These are phyloP conservation scores for Rhopalosiphum padi DNA, from an alignment of 1,140 invertebrate species.

Conservation along the genomic window DNA sequence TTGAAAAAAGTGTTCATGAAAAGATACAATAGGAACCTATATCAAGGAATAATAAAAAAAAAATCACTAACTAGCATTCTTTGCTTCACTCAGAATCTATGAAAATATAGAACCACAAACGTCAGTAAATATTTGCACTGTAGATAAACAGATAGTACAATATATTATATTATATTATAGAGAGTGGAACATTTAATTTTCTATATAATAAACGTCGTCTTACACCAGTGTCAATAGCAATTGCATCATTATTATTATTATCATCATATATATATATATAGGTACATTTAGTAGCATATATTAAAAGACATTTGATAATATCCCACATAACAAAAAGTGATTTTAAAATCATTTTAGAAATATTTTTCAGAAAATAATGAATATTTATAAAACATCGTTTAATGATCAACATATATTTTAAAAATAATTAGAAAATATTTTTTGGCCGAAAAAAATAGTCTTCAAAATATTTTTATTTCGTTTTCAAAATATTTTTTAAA, in stretches of 20 bases:
- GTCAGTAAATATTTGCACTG: conserved; percentile 12
- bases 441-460: no score
- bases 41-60: not conserved
- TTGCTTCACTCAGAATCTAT: conserved; percentile 9
- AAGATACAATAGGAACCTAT: not conserved
- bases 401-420: no score
- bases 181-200: conserved; percentile 1
- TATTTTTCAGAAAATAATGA: no score
- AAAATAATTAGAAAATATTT: no score
- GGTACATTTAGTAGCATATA: not conserved
- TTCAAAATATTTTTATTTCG: no score
- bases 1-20: not conserved
- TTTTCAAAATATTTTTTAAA: no score
- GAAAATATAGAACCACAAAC: not conserved
- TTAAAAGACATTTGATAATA: conserved; percentile 8
- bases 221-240: not conserved
- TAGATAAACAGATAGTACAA: not conserved
- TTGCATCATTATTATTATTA: conserved; percentile 6
- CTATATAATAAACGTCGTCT: not conserved
- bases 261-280: not conserved
- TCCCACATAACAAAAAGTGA: no score
- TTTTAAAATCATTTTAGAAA: no score
- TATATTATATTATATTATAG: not conserved
- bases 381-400: no score
- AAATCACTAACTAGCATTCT: conserved; percentile 9